A percentile compares a stretch with the other conserved stretches of the same genome.
Evolutionary conservation across 2,113 vertebrate species (phyloP).

Genomic region (Hemiscyllium ocellatum): DNA sequence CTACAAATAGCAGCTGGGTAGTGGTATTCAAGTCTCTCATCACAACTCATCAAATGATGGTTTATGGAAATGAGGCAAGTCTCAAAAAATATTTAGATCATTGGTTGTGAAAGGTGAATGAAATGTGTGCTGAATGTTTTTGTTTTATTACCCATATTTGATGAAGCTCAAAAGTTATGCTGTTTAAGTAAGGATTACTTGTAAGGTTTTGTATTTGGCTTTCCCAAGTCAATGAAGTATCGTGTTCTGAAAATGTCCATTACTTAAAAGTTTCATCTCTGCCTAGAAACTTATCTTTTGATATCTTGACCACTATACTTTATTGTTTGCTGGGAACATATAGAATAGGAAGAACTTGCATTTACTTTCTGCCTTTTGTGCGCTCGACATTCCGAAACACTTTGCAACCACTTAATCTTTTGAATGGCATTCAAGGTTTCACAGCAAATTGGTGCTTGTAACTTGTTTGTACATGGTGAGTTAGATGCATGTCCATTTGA

Average conservation of each 20-base stretch:
- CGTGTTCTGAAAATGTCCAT: background rate
- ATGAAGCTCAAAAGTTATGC: background rate
- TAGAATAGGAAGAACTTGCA: background rate
- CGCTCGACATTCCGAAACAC: background rate
- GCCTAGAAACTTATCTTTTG: background rate
- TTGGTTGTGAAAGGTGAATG: too few species aligned
- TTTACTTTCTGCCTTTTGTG: background rate
- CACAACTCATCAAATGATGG: conserved; percentile 96
- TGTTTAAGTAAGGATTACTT: background rate
- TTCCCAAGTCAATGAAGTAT: background rate
- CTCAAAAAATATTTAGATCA: background rate
- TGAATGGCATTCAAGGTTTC: background rate
- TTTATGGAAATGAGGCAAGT: conserved; percentile 93
- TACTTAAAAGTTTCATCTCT: too few species aligned
- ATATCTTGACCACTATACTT: background rate
- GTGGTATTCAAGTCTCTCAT: conserved; percentile 98
- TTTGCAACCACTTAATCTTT: background rate
- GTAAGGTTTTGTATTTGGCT: background rate
- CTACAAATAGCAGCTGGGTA: conserved; percentile 95
- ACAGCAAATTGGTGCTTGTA: background rate
- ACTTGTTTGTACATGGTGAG: background rate
- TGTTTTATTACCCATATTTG: background rate
- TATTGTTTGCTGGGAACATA: background rate
- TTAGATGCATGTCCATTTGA: background rate
- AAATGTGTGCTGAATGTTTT: background rate